Conservation (phyloP, 2,888 invertebrate genomes). For the Athetis lepigone region DNA sequence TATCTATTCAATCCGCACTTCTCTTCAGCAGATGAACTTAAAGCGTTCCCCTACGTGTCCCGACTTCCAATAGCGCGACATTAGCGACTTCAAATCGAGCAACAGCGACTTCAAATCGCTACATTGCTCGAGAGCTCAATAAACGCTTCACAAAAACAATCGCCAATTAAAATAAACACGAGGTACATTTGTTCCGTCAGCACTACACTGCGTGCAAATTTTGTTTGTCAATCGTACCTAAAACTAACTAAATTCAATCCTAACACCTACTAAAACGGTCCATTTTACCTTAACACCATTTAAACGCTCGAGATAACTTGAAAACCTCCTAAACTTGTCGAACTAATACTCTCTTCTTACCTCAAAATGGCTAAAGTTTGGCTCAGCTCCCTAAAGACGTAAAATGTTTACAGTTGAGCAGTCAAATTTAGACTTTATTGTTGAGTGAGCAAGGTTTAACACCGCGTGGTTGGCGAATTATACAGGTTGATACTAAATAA, state of each 20-base stretch:
- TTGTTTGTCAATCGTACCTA: slow-evolving; percentile 66
- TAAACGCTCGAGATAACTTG: slow-evolving; percentile 78
- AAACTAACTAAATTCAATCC: slow-evolving; percentile 56
- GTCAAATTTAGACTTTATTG: slow-evolving; percentile 70
- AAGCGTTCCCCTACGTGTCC: slow-evolving; percentile 37
- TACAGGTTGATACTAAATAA: slow-evolving; percentile 78
- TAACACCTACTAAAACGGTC: slow-evolving; percentile 51
- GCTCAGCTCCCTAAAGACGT: slow-evolving; percentile 66
- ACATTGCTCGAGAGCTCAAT: slow-evolving; percentile 51
- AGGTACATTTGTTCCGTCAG: slow-evolving; percentile 73
- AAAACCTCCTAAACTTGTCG: slow-evolving; percentile 85
- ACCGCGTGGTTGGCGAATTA: slow-evolving; percentile 51
- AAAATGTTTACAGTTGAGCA: slow-evolving; percentile 61
- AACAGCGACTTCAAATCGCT: slow-evolving; percentile 42
- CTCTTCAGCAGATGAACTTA: slow-evolving; percentile 48
- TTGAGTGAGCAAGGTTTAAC: slow-evolving; percentile 60
- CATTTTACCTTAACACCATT: slow-evolving; percentile 58
- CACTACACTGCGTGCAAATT: slow-evolving; percentile 68
- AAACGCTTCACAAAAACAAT: slow-evolving; percentile 60
- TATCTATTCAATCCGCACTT: slow-evolving; percentile 46
- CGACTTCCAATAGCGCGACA: slow-evolving; percentile 43
- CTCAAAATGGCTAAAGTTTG: slow-evolving; percentile 85
- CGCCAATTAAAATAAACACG: slow-evolving; percentile 73
- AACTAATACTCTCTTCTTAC: slow-evolving; percentile 87
- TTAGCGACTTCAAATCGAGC: slow-evolving; percentile 46